Base-by-base conservation (phyloP, 2,888 invertebrate genomes). In the Odontothrips loti region DNA sequence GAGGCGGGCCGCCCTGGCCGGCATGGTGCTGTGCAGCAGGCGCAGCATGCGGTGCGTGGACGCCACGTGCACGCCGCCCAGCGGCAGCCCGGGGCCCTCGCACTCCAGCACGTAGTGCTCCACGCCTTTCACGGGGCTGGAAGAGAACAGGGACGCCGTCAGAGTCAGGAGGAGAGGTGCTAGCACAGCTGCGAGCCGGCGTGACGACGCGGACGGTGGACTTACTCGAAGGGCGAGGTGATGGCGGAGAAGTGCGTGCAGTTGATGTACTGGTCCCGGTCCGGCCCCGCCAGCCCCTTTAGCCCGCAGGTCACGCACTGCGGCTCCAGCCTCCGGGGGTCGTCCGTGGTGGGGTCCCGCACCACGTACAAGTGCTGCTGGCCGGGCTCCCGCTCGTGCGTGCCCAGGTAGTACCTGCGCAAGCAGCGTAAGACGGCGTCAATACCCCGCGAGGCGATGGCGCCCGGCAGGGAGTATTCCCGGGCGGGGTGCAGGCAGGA, bases 301-400 rank as follows among this genome's bases (percentile, higher is more conserved):
- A 92, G 87, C 86, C 95, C 94, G 88, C 97, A 97, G 0, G 97
- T 96, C 85, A 97, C 91, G 88, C 97, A 97, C 84, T 92, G 90
- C 34, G 95, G 93, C 85, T 94, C 94, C 82, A 90, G 87, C 84
- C 94, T 91, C 85, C 91, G 89, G 29, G 90, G 89, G 85, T 92
- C 91, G 83, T 94, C 92, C 82, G 91, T 91, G 82, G 91, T 89
- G 78, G 94, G 93, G 87, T 95, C 95, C 83, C 92, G 91, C 80
- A 96, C 94, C 81, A 95, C 94, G 88, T 95, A 97, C 83, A 97
- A 90, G 89, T 97, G 97, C 85, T 92, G 91, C 87, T 96, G 95
- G 8, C 96, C 95, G 27, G 97, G 95, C 85, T 91, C 91, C 84
- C 92, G 91, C 84, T 95, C 95, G 85, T 95, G 94, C 82, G 95